phyloP scores from a whole-genome alignment of 2,888 invertebrate species.

The Coecobrya sp. region DNA sequence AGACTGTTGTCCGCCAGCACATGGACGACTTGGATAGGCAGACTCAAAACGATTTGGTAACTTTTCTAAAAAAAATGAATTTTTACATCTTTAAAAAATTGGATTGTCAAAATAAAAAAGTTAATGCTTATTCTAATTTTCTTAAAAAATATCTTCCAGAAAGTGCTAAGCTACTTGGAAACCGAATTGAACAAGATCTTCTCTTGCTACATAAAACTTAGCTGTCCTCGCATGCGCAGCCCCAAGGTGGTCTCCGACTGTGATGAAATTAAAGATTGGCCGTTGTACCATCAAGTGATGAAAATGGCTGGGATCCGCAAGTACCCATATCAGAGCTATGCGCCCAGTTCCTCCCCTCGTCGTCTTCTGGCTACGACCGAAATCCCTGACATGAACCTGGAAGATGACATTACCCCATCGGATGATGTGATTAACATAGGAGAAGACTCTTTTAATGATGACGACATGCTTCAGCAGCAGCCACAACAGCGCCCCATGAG shows the following conservation, averaged over 20 bases:
- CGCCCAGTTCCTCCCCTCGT: slow-evolving; percentile 32
- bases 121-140: no score
- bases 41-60: slow-evolving; percentile 74
- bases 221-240: slow-evolving; percentile 78
- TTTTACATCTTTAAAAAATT: neutral
- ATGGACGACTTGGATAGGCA: slow-evolving; percentile 71
- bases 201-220: slow-evolving; percentile 79
- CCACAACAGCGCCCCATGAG: neutral
- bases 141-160: slow-evolving; percentile 47
- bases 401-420: neutral
- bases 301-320: slow-evolving; percentile 79
- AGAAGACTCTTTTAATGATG: neutral
- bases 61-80: neutral
- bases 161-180: slow-evolving; percentile 79
- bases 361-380: slow-evolving; percentile 2
- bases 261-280: slow-evolving; percentile 82
- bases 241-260: slow-evolving; percentile 78
- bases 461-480: neutral
- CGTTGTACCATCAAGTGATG: slow-evolving; percentile 83
- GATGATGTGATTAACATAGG: neutral
- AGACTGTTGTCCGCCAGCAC: slow-evolving; percentile 63
- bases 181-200: slow-evolving; percentile 81
- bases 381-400: slow-evolving; percentile 36
- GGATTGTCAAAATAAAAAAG: no score
- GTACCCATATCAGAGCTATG: slow-evolving; percentile 80